Evolutionary conservation across 2,888 invertebrate species (phyloP).

Genomic region (Amiota mariae): DNA sequence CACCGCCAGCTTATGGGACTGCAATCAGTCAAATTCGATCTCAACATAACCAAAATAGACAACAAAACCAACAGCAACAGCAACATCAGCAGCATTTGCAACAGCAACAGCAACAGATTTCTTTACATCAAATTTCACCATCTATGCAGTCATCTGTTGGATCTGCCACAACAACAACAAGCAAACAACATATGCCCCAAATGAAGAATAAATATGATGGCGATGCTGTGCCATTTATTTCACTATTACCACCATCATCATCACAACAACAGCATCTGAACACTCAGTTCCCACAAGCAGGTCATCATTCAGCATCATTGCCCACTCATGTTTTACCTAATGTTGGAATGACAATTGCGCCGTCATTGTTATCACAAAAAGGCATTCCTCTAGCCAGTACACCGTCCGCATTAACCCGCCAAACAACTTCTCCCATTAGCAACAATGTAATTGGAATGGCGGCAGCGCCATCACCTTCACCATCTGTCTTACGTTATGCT

Average conservation of each 20-base stretch:
- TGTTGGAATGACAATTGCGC: slow-evolving; percentile 12
- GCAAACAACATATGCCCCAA: slow-evolving; percentile 44
- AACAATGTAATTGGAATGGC: slow-evolving; percentile 50
- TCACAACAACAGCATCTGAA: slow-evolving; percentile 40
- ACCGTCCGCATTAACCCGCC: slow-evolving; percentile 47
- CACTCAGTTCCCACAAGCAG: not conserved
- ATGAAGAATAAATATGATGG: slow-evolving; percentile 31
- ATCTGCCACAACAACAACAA: slow-evolving; percentile 47
- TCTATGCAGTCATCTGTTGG: slow-evolving; percentile 39
- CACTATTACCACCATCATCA: slow-evolving; percentile 54
- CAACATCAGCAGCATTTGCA: slow-evolving; percentile 32
- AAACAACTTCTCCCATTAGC: slow-evolving; percentile 62
- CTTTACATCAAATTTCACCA: slow-evolving; percentile 55
- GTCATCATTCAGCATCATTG: not conserved
- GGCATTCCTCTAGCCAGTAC: slow-evolving; percentile 27
- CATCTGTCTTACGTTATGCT: slow-evolving; percentile 71
- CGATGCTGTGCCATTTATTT: slow-evolving; percentile 45
- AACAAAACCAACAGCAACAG: slow-evolving; percentile 41
- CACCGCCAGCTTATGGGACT: slow-evolving; percentile 73
- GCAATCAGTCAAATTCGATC: slow-evolving; percentile 74
- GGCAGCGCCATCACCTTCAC: slow-evolving; percentile 61
- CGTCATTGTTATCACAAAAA: slow-evolving; percentile 21
- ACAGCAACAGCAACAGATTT: slow-evolving; percentile 39
- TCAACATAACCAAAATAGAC: slow-evolving; percentile 72
- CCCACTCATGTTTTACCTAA: too few relatives aligned